Conservation (phyloP, 2,888 invertebrate species). For the Eurois occulta region DNA sequence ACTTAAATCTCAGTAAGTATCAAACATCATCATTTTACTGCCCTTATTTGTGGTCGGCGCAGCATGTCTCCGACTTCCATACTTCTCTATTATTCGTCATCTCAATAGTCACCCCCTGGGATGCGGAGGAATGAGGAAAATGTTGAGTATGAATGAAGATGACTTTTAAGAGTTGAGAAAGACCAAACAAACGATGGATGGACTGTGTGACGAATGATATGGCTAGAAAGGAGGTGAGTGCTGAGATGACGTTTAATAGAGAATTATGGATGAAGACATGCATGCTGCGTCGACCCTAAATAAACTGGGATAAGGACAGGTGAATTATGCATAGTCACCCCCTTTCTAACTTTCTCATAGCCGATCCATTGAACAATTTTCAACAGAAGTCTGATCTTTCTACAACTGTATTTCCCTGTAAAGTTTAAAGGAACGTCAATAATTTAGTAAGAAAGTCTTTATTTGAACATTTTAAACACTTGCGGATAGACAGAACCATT, state of each 20-base stretch:
- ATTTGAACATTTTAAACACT: background rate
- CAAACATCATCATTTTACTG: background rate
- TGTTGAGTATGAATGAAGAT: no score
- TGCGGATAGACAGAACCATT: slow-evolving; percentile 39
- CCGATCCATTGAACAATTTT: background rate
- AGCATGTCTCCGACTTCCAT: background rate
- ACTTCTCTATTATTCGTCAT: background rate
- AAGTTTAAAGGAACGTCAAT: background rate
- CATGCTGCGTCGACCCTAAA: no score
- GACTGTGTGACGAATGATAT: no score
- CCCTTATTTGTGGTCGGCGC: background rate
- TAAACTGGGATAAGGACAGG: no score
- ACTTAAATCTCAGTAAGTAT: background rate
- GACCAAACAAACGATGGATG: no score
- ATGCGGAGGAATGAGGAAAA: no score
- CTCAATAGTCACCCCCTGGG: background rate
- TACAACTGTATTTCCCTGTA: background rate
- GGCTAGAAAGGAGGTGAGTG: no score
- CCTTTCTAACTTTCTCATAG: background rate
- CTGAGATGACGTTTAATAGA: no score
- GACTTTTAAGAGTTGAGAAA: no score
- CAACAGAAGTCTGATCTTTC: background rate
- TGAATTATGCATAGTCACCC: background rate
- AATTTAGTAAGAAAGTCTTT: background rate
- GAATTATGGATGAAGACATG: no score